These are phyloP conservation scores for Nothobranchius kuhntae DNA, from an alignment of 2,113 vertebrate species.

Conservation along the genomic window DNA sequence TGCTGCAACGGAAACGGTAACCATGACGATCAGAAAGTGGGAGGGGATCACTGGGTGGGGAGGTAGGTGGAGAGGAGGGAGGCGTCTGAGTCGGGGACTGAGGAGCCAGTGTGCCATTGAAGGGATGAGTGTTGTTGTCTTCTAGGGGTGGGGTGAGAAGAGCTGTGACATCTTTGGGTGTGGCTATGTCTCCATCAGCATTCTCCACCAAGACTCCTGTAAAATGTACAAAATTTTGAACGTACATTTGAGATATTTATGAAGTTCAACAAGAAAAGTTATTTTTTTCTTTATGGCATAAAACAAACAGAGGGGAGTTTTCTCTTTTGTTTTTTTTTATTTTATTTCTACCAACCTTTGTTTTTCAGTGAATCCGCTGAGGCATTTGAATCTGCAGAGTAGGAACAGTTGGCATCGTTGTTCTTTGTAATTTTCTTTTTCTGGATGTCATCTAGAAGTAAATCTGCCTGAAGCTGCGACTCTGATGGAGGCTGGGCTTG, in stretches of 20 bases:
- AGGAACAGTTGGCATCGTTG: slow-evolving; percentile 9
- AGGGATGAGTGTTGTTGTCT: slow-evolving; percentile 75
- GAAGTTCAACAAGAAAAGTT: too few species aligned
- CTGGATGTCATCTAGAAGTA: slow-evolving; percentile 37
- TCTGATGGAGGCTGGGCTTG: slow-evolving; percentile 44
- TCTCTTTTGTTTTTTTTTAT: background rate
- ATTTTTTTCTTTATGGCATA: too few species aligned
- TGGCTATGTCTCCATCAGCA: slow-evolving; percentile 59
- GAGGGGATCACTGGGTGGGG: slow-evolving; percentile 86
- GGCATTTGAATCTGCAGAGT: slow-evolving; percentile 32
- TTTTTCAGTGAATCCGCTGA: slow-evolving; percentile 52
- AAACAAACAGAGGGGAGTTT: slow-evolving; percentile 8
- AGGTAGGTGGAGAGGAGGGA: slow-evolving; percentile 72
- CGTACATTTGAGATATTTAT: too few species aligned
- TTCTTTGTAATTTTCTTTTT: slow-evolving; percentile 49
- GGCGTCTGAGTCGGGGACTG: slow-evolving; percentile 68
- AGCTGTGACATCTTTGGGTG: slow-evolving; percentile 77
- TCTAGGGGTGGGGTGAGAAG: slow-evolving; percentile 75
- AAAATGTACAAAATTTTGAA: slow-evolving; percentile 29
- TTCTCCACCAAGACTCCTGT: slow-evolving; percentile 57
- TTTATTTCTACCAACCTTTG: slow-evolving; percentile 58
- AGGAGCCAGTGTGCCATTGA: slow-evolving; percentile 87
- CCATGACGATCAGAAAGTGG: slow-evolving; percentile 93
- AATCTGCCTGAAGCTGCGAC: slow-evolving; percentile 44
- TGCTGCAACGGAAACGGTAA: slow-evolving; percentile 98